Base-by-base conservation (phyloP, 2,113 vertebrate species). In the Conger conger region DNA sequence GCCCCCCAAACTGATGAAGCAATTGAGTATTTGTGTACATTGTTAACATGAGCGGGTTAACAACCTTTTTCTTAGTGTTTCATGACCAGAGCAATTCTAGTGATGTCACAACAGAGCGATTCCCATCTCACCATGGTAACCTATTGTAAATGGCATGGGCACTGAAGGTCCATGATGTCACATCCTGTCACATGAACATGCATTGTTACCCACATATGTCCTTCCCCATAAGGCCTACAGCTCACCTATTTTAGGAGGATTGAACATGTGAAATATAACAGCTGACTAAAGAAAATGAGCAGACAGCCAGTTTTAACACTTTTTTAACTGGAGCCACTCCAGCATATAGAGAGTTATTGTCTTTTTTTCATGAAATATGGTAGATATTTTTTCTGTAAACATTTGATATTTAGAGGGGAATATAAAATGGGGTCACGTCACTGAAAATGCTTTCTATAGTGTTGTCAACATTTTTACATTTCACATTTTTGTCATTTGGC, bases 161-260 rank as follows among this genome's bases (percentile, higher is more conserved):
- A 20, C 81, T 79, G 82, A 86, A 86, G 57, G 27, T 79, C 38
- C 30, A 86, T 86, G 85, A 86, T 77, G 68, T 86, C 80, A 86
- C 68, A 33, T 76, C 54, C 36, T 36, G 11, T 78, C 76, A 79
- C 53, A 79, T 33, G 23, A 78, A 27, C 35, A 36, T 77, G 30
- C 27, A 27, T 79, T 50, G 36, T 86, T 76, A 78, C 53, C 80
- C 53, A 30, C 45, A n/a, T 76, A 20, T 50, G 76, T 77, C 81
- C 73, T 80, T 83, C 86, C 53, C 38, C 16, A 42, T 79, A 40
- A 82, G 80, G 57, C 73, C 38, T 57, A 3, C 54, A 57, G 15
- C 18, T 1, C n/a, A 80, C 63, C 57, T 50, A 80, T 86, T 38
- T 79, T 30, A 30, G 82, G 68, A 76, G 82, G 60, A 79, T 37